Conservation (phyloP, 2,797 vertebrate species). For the Discoglossus pictus region DNA sequence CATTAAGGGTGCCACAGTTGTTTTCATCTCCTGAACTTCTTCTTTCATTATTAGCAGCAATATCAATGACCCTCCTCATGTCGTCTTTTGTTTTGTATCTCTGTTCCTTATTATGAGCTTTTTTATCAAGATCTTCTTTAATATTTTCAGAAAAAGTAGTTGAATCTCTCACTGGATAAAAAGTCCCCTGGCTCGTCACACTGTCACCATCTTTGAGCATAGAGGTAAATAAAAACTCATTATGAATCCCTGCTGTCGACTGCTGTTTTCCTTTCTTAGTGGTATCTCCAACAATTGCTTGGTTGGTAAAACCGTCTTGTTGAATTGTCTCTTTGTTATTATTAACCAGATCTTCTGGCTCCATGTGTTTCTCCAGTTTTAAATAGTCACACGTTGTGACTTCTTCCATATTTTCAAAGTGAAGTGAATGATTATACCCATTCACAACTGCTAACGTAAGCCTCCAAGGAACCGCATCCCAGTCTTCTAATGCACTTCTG, state of each 20-base stretch:
- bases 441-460: slow-evolving; percentile 10
- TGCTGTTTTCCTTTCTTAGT: not conserved
- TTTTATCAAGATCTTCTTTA: not conserved
- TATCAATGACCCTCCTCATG: not conserved
- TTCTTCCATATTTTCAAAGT: slow-evolving; percentile 2
- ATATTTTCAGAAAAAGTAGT: not conserved
- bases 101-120: not conserved
- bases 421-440: not conserved
- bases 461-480: not conserved
- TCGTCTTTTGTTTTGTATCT: not conserved
- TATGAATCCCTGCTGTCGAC: not conserved
- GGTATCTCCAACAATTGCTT: slow-evolving; percentile 1
- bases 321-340: slow-evolving; percentile 13
- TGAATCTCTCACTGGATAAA: not conserved
- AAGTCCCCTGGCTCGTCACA: not conserved
- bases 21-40: not conserved
- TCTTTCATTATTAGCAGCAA: not conserved
- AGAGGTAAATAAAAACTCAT: not conserved
- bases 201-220: not conserved
- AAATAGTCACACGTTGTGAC: slow-evolving; percentile 3
- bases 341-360: slow-evolving; percentile 31
- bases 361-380: slow-evolving; percentile 9
- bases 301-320: not conserved
- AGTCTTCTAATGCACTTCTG: slow-evolving; percentile 9
- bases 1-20: no score